phyloP scores from a whole-genome alignment of 2,888 invertebrate genomes.

The Dichetophora obliterata region DNA sequence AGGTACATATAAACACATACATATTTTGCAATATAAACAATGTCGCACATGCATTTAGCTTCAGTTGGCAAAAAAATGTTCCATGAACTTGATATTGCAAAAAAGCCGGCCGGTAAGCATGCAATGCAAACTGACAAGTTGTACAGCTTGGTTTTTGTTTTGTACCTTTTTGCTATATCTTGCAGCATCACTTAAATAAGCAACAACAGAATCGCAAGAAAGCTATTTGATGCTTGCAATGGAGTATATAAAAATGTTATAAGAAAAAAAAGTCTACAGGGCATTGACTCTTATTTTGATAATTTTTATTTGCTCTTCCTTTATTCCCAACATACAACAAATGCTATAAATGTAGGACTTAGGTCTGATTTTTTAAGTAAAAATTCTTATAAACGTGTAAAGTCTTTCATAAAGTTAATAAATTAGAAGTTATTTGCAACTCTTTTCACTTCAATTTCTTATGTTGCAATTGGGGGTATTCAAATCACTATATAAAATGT shows the following conservation, averaged over 20 bases:
- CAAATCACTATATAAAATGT: too few species aligned
- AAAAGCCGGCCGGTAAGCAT: conserved; percentile 42
- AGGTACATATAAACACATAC: too few species aligned
- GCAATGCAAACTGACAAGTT: conserved; percentile 21
- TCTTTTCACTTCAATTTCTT: too few species aligned
- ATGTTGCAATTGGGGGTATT: too few species aligned
- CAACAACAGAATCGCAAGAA: neutral
- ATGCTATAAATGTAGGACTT: neutral
- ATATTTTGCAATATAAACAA: neutral
- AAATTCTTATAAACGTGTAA: neutral
- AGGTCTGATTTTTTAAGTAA: neutral
- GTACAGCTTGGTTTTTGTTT: neutral
- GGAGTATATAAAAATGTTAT: neutral
- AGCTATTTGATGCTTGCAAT: neutral
- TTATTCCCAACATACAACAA: conserved; percentile 6
- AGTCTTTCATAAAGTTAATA: too few species aligned
- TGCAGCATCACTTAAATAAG: conserved; percentile 32
- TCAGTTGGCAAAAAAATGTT: neutral
- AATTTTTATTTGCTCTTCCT: conserved; percentile 23
- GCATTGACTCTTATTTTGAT: conserved; percentile 20
- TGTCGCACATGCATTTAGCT: neutral
- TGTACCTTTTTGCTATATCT: conserved; percentile 7
- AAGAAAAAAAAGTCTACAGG: neutral
- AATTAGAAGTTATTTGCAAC: too few species aligned
- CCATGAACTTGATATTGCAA: conserved; percentile 56